Evolutionary conservation across 2,113 vertebrate species (phyloP).

Genomic region (Physeter macrocephalus): DNA sequence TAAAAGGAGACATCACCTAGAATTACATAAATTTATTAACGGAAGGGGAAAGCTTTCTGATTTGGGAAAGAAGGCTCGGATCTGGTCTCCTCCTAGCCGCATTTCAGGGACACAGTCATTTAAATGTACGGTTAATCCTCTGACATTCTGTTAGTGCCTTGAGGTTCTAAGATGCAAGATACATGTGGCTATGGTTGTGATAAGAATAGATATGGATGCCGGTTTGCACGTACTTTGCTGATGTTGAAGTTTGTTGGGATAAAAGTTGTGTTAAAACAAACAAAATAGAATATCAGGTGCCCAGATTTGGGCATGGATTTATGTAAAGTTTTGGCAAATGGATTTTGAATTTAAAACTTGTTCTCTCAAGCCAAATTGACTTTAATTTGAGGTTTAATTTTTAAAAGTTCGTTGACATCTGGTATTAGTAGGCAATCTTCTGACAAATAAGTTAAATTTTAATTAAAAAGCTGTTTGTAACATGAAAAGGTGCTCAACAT

Average conservation of each 20-base stretch:
- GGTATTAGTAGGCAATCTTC: background rate
- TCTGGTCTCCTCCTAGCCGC: background rate
- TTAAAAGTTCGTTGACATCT: background rate
- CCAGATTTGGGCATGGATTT: background rate
- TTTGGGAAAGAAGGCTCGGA: background rate
- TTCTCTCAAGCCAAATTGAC: background rate
- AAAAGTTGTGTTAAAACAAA: background rate
- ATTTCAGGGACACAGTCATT: background rate
- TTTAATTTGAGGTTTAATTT: background rate
- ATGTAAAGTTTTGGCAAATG: background rate
- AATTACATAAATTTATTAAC: background rate
- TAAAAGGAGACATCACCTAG: background rate
- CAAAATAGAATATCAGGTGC: background rate
- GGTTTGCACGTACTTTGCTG: background rate
- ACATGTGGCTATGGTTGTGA: background rate
- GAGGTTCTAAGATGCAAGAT: background rate
- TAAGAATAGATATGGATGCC: background rate
- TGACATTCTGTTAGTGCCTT: background rate
- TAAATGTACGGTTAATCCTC: background rate
- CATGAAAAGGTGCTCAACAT: background rate
- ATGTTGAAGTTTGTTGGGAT: background rate
- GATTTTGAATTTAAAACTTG: slow-evolving; percentile 7
- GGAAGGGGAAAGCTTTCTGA: background rate
- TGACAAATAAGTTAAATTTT: background rate
- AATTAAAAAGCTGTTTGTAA: background rate